phyloP scores from a whole-genome alignment of 2,888 invertebrate genomes.

The Buathra laborator region DNA sequence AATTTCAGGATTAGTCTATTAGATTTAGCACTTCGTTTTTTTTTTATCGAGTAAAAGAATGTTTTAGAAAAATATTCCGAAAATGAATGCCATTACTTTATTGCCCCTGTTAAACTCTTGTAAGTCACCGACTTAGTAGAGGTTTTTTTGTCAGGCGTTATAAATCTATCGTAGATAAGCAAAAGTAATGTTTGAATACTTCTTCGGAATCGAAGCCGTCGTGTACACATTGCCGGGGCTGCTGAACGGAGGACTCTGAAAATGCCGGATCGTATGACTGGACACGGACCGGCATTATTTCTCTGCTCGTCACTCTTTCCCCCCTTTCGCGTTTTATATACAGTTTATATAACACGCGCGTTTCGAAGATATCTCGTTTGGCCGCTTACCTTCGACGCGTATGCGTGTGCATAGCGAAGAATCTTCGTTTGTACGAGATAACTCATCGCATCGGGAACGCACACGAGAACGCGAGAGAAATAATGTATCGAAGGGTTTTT shows the following conservation, averaged over 20 bases:
- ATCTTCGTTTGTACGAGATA: constrained; percentile 24
- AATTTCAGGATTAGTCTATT: too few species aligned
- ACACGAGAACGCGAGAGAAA: constrained; percentile 27
- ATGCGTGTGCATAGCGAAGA: constrained; percentile 30
- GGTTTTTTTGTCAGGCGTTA: neutral
- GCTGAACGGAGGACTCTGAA: neutral
- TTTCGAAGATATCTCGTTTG: constrained; percentile 56
- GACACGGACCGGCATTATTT: neutral
- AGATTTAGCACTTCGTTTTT: too few species aligned
- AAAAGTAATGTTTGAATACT: neutral
- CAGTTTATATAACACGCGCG: neutral
- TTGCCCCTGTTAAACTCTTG: too few species aligned
- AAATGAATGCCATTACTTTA: neutral
- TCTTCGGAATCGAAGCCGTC: neutral
- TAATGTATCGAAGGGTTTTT: constrained; percentile 25
- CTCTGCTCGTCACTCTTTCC: neutral
- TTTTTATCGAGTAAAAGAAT: too few species aligned
- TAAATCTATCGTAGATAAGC: constrained; percentile 4
- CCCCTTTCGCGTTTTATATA: neutral
- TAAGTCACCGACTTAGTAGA: neutral
- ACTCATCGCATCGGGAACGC: constrained; percentile 9
- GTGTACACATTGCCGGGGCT: constrained; percentile 25
- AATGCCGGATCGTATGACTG: constrained; percentile 20
- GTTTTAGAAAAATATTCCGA: neutral
- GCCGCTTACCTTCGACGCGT: constrained; percentile 51